Conservation (phyloP, 2,797 vertebrate species). For the Cossypha caffra region DNA sequence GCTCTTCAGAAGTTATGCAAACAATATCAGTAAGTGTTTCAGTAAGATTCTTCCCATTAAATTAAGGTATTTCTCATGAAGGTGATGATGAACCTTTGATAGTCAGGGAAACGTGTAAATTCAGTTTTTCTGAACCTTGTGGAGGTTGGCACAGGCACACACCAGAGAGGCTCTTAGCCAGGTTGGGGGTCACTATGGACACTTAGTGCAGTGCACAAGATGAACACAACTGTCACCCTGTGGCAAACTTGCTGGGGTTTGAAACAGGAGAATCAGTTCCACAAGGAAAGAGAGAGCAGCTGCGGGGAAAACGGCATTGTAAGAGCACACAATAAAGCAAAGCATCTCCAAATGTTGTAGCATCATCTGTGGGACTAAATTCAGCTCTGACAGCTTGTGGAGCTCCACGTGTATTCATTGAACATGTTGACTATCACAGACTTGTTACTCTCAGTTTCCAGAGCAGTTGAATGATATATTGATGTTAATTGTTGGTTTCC, state of each 20-base stretch:
- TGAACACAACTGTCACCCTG: neutral
- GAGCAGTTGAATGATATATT: neutral
- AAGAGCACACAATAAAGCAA: neutral
- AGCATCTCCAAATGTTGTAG: neutral
- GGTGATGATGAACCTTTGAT: neutral
- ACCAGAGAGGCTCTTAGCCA: neutral
- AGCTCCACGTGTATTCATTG: neutral
- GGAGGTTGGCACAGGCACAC: neutral
- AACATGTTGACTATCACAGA: neutral
- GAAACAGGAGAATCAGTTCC: neutral
- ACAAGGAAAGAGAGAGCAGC: neutral
- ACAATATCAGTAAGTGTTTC: neutral
- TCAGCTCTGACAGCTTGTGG: neutral
- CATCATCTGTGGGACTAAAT: neutral
- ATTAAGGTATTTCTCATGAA: neutral
- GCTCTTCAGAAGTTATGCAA: neutral
- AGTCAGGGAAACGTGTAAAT: neutral
- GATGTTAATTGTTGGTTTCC: neutral
- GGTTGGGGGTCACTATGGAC: neutral
- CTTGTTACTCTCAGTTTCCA: neutral
- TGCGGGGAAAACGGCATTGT: neutral
- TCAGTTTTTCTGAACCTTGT: neutral
- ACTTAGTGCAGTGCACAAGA: neutral
- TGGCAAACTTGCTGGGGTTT: neutral
- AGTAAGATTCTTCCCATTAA: neutral